A percentile compares a stretch with the other conserved stretches of the same genome.
Evolutionary conservation across 2,888 invertebrate species (phyloP).

Genomic region (Drosophila aldrichi): DNA sequence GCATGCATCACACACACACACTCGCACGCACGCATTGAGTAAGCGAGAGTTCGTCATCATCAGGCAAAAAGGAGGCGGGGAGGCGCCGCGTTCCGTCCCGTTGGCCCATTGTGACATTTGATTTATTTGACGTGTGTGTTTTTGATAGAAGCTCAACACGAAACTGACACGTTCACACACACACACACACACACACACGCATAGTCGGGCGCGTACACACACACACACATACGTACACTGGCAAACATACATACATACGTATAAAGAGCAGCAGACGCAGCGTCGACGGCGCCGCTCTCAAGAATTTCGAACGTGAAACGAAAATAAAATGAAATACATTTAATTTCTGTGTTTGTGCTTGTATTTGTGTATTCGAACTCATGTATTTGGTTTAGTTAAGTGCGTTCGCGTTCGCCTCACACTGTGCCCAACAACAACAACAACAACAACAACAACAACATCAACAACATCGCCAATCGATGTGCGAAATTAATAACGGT

Average conservation of each 20-base stretch:
- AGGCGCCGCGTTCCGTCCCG: conserved; percentile 33
- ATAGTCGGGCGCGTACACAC: not conserved
- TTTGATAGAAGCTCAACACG: conserved; percentile 83
- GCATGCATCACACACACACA: conserved; percentile 50
- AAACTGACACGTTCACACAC: conserved; percentile 74
- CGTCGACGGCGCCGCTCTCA: conserved; percentile 54
- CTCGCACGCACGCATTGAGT: conserved; percentile 38
- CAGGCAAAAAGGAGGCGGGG: conserved; percentile 39
- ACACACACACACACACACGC: conserved; percentile 32
- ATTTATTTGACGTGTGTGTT: conserved; percentile 84
- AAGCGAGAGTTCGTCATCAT: conserved; percentile 72
- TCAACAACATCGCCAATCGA: conserved; percentile 22
- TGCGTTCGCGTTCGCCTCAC: conserved; percentile 32
- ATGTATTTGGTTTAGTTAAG: conserved; percentile 49
- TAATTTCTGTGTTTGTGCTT: conserved; percentile 30
- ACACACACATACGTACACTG: not conserved
- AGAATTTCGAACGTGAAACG: conserved; percentile 60
- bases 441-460: conserved; percentile 19
- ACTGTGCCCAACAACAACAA: conserved; percentile 32
- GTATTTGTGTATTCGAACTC: conserved; percentile 33
- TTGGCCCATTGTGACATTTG: conserved; percentile 82
- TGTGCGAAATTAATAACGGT: conserved; percentile 37
- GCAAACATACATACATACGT: conserved; percentile 12
- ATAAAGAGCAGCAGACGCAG: conserved; percentile 33
- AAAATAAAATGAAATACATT: conserved; percentile 65